Evolutionary conservation across 2,888 invertebrate species (phyloP).

Genomic region (Epinotia brunnichana): DNA sequence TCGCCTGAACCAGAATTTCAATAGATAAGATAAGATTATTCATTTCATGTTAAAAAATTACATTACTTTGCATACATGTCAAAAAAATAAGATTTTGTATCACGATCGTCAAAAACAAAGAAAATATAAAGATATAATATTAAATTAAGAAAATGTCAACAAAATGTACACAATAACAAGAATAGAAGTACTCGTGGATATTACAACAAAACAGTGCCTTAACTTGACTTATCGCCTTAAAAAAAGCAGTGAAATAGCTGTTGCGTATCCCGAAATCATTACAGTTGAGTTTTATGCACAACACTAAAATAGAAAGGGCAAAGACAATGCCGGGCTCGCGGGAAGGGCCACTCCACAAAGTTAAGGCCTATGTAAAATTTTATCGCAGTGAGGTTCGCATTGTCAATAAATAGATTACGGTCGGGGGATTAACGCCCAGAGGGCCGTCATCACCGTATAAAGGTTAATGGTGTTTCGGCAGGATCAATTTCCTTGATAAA

Average conservation of each 20-base stretch:
- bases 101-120: too few species aligned
- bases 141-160: too few species aligned
- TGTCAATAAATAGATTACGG: constrained; percentile 40
- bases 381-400: constrained; percentile 41
- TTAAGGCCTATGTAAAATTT: constrained; percentile 39
- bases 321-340: constrained; percentile 28
- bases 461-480: constrained; percentile 20
- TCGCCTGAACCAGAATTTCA: too few species aligned
- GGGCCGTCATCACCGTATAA: constrained; percentile 19
- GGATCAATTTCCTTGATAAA: constrained; percentile 12
- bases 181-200: too few species aligned
- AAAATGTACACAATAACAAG: too few species aligned
- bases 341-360: constrained; percentile 32
- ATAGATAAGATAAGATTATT: too few species aligned
- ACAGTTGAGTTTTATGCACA: constrained; percentile 42
- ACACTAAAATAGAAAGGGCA: constrained; percentile 32
- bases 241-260: constrained; percentile 29
- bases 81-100: too few species aligned
- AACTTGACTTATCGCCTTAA: constrained; percentile 24
- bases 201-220: not conserved
- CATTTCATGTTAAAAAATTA: too few species aligned
- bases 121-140: too few species aligned
- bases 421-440: constrained; percentile 28
- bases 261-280: constrained; percentile 41
- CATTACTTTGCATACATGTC: too few species aligned